Evolutionary conservation across 2,113 vertebrate species (phyloP).

Genomic region (Stigmatopora nigra): DNA sequence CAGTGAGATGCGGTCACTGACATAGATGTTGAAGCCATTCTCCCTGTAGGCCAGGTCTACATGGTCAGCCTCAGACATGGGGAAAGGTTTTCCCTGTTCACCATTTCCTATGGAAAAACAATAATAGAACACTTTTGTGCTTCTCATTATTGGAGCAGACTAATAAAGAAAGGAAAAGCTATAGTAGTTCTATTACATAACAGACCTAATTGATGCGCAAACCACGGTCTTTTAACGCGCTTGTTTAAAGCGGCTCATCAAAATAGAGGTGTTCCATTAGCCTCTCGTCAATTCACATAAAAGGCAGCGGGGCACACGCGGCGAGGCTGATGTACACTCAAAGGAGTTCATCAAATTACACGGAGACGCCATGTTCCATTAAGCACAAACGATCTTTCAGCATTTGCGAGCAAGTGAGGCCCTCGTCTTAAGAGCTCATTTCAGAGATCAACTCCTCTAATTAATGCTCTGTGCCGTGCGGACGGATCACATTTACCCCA

Average conservation of each 20-base stretch:
- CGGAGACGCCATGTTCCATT: constrained; percentile 28
- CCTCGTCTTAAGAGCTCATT: constrained; percentile 35
- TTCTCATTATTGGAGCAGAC: background rate
- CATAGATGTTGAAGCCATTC: constrained; percentile 97
- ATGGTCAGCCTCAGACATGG: constrained; percentile 80
- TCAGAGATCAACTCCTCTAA: constrained; percentile 31
- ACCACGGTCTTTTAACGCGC: background rate
- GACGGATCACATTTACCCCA: background rate
- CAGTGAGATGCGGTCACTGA: constrained; percentile 94
- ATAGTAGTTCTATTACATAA: background rate
- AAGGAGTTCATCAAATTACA: constrained; percentile 26
- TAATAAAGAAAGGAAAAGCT: background rate
- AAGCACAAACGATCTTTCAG: constrained; percentile 32
- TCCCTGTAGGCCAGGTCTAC: constrained; percentile 93
- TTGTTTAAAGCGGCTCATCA: constrained; percentile 17
- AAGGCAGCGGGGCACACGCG: background rate
- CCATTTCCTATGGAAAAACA: constrained; percentile 75
- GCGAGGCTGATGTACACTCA: constrained; percentile 19
- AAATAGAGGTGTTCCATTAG: constrained; percentile 27
- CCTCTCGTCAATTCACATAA: constrained; percentile 26
- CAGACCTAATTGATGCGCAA: background rate
- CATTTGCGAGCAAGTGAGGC: constrained; percentile 11
- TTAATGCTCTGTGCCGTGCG: constrained; percentile 1
- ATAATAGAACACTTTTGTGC: background rate
- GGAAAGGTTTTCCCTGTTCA: constrained; percentile 88